Base-by-base conservation (phyloP, 2,113 vertebrate genomes). In the Chloebia gouldiae region DNA sequence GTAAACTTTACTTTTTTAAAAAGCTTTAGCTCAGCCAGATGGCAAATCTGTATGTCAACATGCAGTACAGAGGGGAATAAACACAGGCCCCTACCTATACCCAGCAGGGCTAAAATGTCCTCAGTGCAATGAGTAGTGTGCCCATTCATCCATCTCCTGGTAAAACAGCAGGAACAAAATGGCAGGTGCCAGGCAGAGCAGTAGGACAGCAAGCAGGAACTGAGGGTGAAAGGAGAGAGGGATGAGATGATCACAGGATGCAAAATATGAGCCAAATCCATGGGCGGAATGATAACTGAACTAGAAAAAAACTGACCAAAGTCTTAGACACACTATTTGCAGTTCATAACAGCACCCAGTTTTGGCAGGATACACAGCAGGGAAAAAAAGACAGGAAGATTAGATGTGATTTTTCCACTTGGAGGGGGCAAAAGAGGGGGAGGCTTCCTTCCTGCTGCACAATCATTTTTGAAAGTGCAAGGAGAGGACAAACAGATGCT, bases 401-500 rank as follows among this genome's bases (percentile, higher is more conserved):
- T 81, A 87, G 75, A 93, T 59, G 31, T 56, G 75, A 83, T 88
- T 94, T 76, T 96, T 95, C 93, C 87, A 94, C 45, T 53, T 83
- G 45, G 69, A 88, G 45, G 30, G 83, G n/a, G 37, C 14, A 81
- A 53, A 66, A 83, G 35, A 90, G 72, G 77, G 31, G 44, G 49
- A 77, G 50, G 73, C 60, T 97, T 95, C 88, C 90, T 97, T 92
- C 86, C 95, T 91, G 64, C 68, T 79, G 70, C 42, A 84, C 71
- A 79, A 61, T 77, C 23, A 9, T 75, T 70, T 93, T 65, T 69
- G 33, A 63, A 86, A 85, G 47, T 47, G 44, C 22, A 11, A 71
- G 37, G 40, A 81, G 66, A 88, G 81, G 69, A 88, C 28, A 81
- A 91, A 93, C 63, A 78, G 9, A 16, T 57, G 49, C 44, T 44